A percentile compares a stretch with the other conserved stretches of the same genome.
Conservation (phyloP, 2,888 invertebrate genomes). For the Synanthedon andrenaeformis region DNA sequence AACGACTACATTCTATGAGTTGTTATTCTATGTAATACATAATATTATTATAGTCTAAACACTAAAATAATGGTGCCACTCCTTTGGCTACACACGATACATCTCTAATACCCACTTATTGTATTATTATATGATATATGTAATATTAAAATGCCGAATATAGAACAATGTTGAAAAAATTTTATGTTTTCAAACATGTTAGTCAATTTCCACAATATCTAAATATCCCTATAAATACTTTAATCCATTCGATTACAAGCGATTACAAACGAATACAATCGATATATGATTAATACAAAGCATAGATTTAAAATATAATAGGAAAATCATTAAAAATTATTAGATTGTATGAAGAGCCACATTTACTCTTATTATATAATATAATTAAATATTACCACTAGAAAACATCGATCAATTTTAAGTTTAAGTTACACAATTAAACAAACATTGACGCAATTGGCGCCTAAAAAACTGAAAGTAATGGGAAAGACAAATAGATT, state of each 20-base stretch:
- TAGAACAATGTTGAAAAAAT: too few species aligned
- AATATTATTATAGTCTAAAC: slow-evolving; percentile 1
- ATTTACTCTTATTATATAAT: too few species aligned
- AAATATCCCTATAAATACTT: slow-evolving; percentile 13
- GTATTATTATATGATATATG: not conserved
- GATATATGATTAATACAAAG: not conserved
- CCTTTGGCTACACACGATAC: too few species aligned
- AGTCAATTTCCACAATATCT: slow-evolving; percentile 9
- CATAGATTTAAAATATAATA: not conserved
- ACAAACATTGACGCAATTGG: slow-evolving; percentile 20
- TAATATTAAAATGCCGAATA: too few species aligned
- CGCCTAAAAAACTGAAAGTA: slow-evolving; percentile 35
- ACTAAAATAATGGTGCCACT: too few species aligned
- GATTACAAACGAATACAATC: slow-evolving; percentile 6
- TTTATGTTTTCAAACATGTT: too few species aligned
- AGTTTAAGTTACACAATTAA: too few species aligned
- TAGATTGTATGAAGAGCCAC: too few species aligned
- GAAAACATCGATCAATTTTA: slow-evolving; percentile 27
- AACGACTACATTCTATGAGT: too few species aligned
- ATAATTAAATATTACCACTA: slow-evolving; percentile 10
- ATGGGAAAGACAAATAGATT: slow-evolving; percentile 69
- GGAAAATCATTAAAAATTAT: too few species aligned
- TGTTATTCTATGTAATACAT: too few species aligned
- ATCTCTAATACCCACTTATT: not conserved
- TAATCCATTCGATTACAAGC: slow-evolving; percentile 24